Conservation (phyloP, 2,113 vertebrate species). For the Seriola quinqueradiata region DNA sequence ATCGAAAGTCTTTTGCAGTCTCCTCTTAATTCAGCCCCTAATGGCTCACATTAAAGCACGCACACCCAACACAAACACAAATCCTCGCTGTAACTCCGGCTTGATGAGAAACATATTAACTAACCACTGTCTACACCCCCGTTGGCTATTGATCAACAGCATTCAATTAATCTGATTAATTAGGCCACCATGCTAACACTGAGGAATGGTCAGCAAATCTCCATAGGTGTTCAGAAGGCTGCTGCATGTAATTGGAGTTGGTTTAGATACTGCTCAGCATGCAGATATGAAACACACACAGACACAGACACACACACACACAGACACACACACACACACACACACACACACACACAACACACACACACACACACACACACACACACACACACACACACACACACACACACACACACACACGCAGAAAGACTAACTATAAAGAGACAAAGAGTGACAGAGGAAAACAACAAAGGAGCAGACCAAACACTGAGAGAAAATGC, state of each 20-base stretch:
- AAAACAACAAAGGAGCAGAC: not conserved
- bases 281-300: constrained; percentile 17
- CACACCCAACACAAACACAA: constrained; percentile 4
- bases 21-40: constrained; percentile 21
- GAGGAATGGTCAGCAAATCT: constrained; percentile 44
- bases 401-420: too few relatives aligned
- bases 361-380: not conserved
- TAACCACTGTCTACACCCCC: constrained; percentile 41
- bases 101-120: constrained; percentile 51
- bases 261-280: constrained; percentile 26
- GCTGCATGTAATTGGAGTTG: constrained; percentile 33
- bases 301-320: too few relatives aligned
- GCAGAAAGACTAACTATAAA: not conserved
- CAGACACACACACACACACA: too few relatives aligned
- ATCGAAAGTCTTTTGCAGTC: constrained; percentile 38
- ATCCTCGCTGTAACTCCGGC: not conserved
- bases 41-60: constrained; percentile 13
- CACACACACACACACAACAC: constrained; percentile 1
- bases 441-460: not conserved
- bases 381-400: not conserved
- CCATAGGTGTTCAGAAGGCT: constrained; percentile 14
- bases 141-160: constrained; percentile 66
- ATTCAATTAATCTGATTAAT: constrained; percentile 70
- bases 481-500: not conserved
- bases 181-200: constrained; percentile 21